Conservation (phyloP, 2,113 vertebrate genomes). For the Pituophis catenifer region DNA sequence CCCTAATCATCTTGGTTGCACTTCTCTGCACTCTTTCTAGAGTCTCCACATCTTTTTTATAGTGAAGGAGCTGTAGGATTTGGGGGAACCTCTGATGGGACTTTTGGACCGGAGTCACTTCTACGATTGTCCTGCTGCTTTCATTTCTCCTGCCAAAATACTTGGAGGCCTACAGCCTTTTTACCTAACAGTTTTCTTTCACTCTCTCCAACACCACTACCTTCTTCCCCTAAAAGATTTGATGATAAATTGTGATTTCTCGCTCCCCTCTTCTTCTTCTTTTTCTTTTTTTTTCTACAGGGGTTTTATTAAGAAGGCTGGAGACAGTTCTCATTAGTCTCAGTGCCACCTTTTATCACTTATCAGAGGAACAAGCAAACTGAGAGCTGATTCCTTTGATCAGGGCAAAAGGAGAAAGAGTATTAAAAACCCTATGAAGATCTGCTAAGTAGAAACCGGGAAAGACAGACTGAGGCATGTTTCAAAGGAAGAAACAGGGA, state of each 20-base stretch:
- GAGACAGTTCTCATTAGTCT: constrained; percentile 71
- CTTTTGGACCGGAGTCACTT: constrained; percentile 10
- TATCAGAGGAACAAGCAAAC: constrained; percentile 79
- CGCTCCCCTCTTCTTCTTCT: background rate
- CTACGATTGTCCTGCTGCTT: constrained; percentile 22
- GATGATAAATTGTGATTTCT: constrained; percentile 58
- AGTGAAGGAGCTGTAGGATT: background rate
- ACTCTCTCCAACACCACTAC: background rate
- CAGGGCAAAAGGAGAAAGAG: constrained; percentile 75
- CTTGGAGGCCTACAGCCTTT: constrained; percentile 46
- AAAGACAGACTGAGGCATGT: constrained; percentile 65
- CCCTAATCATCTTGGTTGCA: too few species aligned
- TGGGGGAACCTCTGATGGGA: background rate
- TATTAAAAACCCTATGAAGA: constrained; percentile 74
- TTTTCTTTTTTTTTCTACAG: constrained; percentile 58
- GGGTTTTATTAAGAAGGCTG: constrained; percentile 66
- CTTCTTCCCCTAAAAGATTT: constrained; percentile 61
- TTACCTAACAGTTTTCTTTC: constrained; percentile 46
- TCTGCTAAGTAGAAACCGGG: constrained; percentile 68
- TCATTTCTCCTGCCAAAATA: constrained; percentile 33
- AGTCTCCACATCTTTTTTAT: too few species aligned
- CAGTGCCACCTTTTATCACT: constrained; percentile 77
- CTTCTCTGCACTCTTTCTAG: too few species aligned
- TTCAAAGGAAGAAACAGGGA: constrained; percentile 69
- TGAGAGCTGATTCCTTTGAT: constrained; percentile 75